These are phyloP conservation scores for Trididemnum clinides DNA, from an alignment of 23 tunicate species.

Conservation along the genomic window DNA sequence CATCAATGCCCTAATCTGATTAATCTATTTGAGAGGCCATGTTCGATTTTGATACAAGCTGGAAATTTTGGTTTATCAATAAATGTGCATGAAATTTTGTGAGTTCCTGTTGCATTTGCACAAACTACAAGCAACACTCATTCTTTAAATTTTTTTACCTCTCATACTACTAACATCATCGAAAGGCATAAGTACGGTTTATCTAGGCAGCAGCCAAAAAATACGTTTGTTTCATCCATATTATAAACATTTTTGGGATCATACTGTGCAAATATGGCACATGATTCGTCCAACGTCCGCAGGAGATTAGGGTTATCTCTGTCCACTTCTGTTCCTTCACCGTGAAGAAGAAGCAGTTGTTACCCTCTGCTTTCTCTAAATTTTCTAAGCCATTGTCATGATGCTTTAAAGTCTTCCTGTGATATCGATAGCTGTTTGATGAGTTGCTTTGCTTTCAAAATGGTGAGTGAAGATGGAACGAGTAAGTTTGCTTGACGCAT, in stretches of 20 bases:
- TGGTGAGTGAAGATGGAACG: conserved; percentile 44
- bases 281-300: background rate
- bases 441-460: conserved; percentile 53
- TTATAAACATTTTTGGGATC: conserved; percentile 64
- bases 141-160: conserved; percentile 18
- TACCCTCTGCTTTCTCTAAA: conserved; percentile 34
- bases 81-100: conserved; percentile 37
- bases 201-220: no score
- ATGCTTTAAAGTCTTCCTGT: conserved; percentile 24
- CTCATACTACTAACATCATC: conserved; percentile 46
- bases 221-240: conserved; percentile 61
- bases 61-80: conserved; percentile 42
- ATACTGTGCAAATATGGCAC: conserved; percentile 39
- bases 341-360: conserved; percentile 24
- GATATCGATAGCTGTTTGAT: conserved; percentile 31
- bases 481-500: conserved; percentile 35
- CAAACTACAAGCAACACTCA: conserved; percentile 34
- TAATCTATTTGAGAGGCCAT: conserved; percentile 39
- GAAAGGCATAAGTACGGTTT: conserved; percentile 17
- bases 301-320: conserved; percentile 24
- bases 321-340: conserved; percentile 56
- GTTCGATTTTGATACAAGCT: conserved; percentile 33
- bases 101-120: conserved; percentile 58
- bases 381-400: conserved; percentile 45
- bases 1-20: conserved; percentile 48